Evolutionary conservation across 2,113 vertebrate genomes (phyloP), one percentile per base, ranked within the genome.

Genomic region (Bolborhynchus lineola): DNA sequence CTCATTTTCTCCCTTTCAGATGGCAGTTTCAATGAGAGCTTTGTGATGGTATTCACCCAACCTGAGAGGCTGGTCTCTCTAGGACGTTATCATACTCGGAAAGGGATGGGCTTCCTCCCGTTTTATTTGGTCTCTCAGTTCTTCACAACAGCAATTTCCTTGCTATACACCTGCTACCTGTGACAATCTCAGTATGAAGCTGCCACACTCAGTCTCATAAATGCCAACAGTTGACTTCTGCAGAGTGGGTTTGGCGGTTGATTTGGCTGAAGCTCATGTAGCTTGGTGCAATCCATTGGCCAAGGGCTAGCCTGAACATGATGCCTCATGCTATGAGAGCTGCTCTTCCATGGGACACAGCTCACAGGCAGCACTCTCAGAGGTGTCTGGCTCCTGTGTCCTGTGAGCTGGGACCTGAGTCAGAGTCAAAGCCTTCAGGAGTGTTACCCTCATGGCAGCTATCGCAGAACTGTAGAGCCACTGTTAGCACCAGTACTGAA

Each of bases 341-440:
- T n/a, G 19, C 9, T 81, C 39, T 63, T 37, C 33, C 0, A 0
- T 13, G 59, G 50, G 50, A 7, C 65, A 37, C 77, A n/a, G 41
- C 63, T 62, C 49, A 1, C 2, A 12, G 53, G 44, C 52, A 82
- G 26, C 0, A 11, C 33, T 75, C 44, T 55, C 17, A n/a, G 18
- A n/a, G 59, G 74, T 7, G 33, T 41, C 4, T 16, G 33, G 16
- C 23, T 62, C 46, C 28, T 4, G 55, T 37, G 79, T 67, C 24
- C 57, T 49, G 28, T 1, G 1, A 44, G 52, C 3, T 46, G 49
- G n/a, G 13, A 50, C 6, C 6, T 15, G 76, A 63, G 42, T 88
- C 71, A 67, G 11, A 28, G 52, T 25, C 29, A 41, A 71, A 29
- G 49, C 20, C 44, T 79, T 24, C 0, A 4, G 37, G 4, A 1